These are phyloP conservation scores for Tenebrio molitor DNA, from an alignment of 1,140 invertebrate species.

Conservation along the genomic window DNA sequence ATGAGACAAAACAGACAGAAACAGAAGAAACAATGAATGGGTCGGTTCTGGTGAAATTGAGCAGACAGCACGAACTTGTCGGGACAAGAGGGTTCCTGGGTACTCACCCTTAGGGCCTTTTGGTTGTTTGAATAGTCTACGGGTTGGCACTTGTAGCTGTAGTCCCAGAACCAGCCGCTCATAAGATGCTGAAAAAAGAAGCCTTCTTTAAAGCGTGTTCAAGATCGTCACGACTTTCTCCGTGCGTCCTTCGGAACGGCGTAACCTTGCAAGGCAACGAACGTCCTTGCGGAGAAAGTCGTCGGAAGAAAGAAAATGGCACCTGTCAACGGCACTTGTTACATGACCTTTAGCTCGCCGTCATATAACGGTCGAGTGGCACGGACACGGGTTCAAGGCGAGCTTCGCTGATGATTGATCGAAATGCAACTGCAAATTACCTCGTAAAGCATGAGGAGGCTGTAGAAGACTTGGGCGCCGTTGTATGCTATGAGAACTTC, in stretches of 20 bases:
- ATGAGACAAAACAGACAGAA: too few species aligned
- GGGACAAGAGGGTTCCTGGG: too few species aligned
- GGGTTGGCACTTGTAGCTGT: constrained; percentile 93
- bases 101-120: constrained; percentile 84
- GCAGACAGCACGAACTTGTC: too few species aligned
- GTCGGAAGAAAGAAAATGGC: constrained; percentile 49
- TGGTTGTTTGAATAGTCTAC: constrained; percentile 91
- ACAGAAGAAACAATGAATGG: too few species aligned
- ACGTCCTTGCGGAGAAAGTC: constrained; percentile 56
- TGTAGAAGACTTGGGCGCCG: constrained; percentile 88
- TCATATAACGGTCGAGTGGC: constrained; percentile 9
- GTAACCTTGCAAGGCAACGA: constrained; percentile 46
- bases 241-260: constrained; percentile 14
- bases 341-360: constrained; percentile 38
- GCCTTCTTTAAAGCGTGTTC: neutral
- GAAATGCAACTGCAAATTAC: constrained; percentile 63
- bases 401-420: constrained; percentile 1
- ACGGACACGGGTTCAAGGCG: constrained; percentile 42
- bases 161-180: constrained; percentile 88
- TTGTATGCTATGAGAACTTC: constrained; percentile 90
- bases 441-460: constrained; percentile 90
- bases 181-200: constrained; percentile 80
- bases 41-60: too few species aligned
- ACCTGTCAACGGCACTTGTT: constrained; percentile 49
- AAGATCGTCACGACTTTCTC: constrained; percentile 22